Evolutionary conservation across 1,140 invertebrate genomes (phyloP), one percentile per base, ranked within the genome.

Genomic region (Cydia pomonella): DNA sequence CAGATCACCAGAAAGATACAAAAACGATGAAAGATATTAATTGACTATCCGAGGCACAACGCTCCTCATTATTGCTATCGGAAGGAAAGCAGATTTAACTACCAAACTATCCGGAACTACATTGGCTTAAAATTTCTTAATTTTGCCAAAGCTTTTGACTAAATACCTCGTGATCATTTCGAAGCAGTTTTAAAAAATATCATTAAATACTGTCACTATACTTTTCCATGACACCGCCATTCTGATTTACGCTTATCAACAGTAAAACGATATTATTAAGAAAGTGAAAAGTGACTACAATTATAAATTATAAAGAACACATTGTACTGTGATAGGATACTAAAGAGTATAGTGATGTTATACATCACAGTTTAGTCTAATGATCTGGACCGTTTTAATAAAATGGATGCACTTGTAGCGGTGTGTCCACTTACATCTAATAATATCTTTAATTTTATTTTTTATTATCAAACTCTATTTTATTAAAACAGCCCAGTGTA

Each of bases 21-120:
- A 59, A 59, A 59, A 21, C 21, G 64, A 69, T 69, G n/a, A 69
- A 25, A 59, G 21, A 63, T 53, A 73, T 44, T 79, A 79, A 79
- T 79, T 79, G 78, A 79, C 78, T 76, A 73, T 47, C 21, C 73
- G 66, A 75, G 75, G 73, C 73, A 75, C 63, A 38, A 59, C 75
- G 3, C 6, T 73, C 66, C 47, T 71, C 73, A 66, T 75, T 64
- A 73, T 72, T 79, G 80, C 64, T 80, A 69, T 69, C 27, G 18
- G 41, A 69, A 33, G n/a, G 29, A 38, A 69, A 33, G 29, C 33
- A 33, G 29, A 69, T 69, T 38, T 6, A 69, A 69, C 64, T 33
- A 69, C n/a, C 21, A 23, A 69, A 69, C 18, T 10, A 38, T 69
- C 29, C 41, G 16, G 33, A 29, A 4, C 27, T 69, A 69, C 4